phyloP scores from a whole-genome alignment of 2,888 invertebrate genomes.

The Cephus pygmeus region DNA sequence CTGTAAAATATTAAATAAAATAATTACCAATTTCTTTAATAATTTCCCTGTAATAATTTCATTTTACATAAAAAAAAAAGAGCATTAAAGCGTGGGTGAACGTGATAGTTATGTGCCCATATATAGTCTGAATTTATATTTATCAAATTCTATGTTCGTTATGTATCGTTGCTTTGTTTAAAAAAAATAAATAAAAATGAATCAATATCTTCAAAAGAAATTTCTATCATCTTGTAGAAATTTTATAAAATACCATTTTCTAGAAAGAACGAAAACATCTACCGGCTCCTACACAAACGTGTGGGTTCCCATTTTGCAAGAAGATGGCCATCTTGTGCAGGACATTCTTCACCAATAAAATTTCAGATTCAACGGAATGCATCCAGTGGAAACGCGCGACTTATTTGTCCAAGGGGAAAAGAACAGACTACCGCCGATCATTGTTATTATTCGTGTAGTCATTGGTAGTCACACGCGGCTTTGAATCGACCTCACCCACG shows the following conservation, averaged over 20 bases:
- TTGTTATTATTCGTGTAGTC: constrained; percentile 1
- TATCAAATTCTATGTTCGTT: neutral
- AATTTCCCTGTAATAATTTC: neutral
- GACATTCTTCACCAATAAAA: neutral
- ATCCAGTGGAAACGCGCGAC: neutral
- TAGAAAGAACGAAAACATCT: neutral
- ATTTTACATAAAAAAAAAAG: neutral
- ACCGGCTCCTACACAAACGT: neutral
- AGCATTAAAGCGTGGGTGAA: neutral
- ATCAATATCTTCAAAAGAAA: neutral
- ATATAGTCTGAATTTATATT: neutral
- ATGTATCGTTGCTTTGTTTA: neutral
- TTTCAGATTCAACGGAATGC: neutral
- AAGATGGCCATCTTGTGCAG: neutral
- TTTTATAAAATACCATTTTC: neutral
- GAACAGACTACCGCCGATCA: neutral
- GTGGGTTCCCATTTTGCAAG: neutral
- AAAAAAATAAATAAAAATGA: neutral
- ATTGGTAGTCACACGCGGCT: constrained; percentile 1
- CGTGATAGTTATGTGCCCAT: neutral
- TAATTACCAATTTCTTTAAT: neutral
- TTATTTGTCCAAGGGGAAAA: neutral
- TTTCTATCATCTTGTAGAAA: neutral
- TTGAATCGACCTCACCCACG: neutral
- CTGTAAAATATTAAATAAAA: neutral